Evolutionary conservation across 2,888 invertebrate species (phyloP).

Genomic region (Neelides folsomi): DNA sequence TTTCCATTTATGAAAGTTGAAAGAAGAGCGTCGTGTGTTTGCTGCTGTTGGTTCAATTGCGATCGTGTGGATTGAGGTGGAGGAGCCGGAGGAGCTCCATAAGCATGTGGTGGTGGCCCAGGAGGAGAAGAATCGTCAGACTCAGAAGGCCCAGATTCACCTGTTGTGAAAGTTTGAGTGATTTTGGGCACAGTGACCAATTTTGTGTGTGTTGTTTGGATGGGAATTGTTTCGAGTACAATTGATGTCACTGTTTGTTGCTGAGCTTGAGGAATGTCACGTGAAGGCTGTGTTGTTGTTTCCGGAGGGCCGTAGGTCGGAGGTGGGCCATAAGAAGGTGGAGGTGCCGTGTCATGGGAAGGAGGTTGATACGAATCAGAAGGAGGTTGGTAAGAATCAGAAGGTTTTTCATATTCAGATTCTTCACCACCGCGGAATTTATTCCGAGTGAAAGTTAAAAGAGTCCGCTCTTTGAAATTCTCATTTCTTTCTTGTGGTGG

Average conservation of each 20-base stretch:
- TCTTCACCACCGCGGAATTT: too few species aligned
- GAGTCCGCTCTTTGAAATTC: too few species aligned
- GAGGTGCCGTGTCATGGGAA: not conserved
- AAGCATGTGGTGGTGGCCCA: too few species aligned
- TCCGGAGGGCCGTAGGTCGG: not conserved
- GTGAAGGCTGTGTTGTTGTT: not conserved
- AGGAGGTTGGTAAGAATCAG: slow-evolving; percentile 7
- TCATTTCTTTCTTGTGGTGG: too few species aligned
- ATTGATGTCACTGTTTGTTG: slow-evolving; percentile 11
- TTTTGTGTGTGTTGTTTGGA: slow-evolving; percentile 12
- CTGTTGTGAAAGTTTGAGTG: slow-evolving; percentile 6
- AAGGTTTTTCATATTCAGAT: not conserved
- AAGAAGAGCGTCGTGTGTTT: too few species aligned
- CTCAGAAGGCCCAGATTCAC: too few species aligned
- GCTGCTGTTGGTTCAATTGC: too few species aligned
- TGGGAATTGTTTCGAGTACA: slow-evolving; percentile 14
- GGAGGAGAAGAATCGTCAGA: too few species aligned
- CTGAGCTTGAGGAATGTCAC: slow-evolving; percentile 1
- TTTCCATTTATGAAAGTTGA: too few species aligned
- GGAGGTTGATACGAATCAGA: not conserved
- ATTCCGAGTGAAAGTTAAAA: too few species aligned
- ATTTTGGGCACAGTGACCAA: slow-evolving; percentile 17
- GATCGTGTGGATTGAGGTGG: too few species aligned
- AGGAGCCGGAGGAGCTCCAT: too few species aligned
- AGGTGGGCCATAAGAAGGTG: slow-evolving; percentile 1